Evolutionary conservation across 2,113 vertebrate species (phyloP).

Genomic region (Phasianus colchicus): DNA sequence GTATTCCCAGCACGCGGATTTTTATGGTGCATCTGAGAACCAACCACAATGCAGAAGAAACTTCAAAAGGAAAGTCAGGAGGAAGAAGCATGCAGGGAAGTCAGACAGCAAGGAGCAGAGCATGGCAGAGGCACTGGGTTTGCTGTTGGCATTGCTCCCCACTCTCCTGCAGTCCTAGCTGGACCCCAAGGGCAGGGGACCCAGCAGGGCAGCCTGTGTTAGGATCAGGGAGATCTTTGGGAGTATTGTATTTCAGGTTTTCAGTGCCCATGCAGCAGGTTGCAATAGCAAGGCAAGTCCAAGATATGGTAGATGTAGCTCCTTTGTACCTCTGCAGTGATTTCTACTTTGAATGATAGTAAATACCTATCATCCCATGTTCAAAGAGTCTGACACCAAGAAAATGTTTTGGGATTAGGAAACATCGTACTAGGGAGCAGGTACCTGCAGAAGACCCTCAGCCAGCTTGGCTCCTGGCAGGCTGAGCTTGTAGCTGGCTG

Average conservation of each 20-base stretch:
- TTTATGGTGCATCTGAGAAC: slow-evolving; percentile 36
- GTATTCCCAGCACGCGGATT: background rate
- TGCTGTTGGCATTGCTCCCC: background rate
- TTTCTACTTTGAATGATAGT: background rate
- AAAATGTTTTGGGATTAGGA: background rate
- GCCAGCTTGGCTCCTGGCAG: accelerated
- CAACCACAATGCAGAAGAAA: background rate
- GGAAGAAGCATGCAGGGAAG: background rate
- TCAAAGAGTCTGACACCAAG: background rate
- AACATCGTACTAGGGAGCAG: background rate
- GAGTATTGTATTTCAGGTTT: background rate
- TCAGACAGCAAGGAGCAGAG: background rate
- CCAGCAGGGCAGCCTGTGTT: background rate
- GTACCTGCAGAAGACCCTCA: background rate
- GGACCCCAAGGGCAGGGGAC: background rate
- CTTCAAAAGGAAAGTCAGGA: background rate
- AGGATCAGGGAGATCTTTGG: background rate
- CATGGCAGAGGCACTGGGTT: background rate
- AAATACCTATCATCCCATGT: background rate
- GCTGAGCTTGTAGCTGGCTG: background rate
- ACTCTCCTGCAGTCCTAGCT: background rate
- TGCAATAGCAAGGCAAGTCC: background rate
- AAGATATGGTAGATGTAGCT: background rate
- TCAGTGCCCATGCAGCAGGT: background rate
- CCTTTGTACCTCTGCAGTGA: background rate